Evolutionary conservation across 92 coral and sea anemone genomes (phyloP).

Genomic region (Chrysogorgia sp.): DNA sequence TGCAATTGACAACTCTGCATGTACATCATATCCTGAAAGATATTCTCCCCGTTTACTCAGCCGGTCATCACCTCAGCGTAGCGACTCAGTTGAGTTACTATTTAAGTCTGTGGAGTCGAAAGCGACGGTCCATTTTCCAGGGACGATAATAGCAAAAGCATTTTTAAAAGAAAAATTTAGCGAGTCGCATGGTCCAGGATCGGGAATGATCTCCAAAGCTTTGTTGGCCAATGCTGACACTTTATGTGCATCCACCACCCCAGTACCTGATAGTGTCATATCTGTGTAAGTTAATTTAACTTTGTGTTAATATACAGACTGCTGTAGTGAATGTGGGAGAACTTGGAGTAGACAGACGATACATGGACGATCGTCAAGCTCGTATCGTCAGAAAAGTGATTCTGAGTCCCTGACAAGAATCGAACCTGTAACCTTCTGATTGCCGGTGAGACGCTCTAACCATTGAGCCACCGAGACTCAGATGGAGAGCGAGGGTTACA

Average conservation of each 20-base stretch:
- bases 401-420: no score
- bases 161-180: constrained; percentile 87
- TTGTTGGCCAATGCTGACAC: constrained; percentile 90
- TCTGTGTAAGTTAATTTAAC: constrained; percentile 99
- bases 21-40: constrained; percentile 22
- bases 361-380: no score
- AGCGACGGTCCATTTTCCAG: constrained; percentile 87
- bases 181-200: constrained; percentile 72
- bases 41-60: constrained; percentile 37
- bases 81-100: constrained; percentile 16
- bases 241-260: constrained; percentile 93
- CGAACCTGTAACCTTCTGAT: no score
- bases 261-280: constrained; percentile 80
- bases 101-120: constrained; percentile 48
- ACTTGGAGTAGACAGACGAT: no score
- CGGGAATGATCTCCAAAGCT: constrained; percentile 85
- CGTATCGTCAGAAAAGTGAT: no score
- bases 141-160: constrained; percentile 87
- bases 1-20: not conserved
- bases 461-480: no score
- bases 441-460: no score
- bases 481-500: no score
- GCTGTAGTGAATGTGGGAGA: no score
- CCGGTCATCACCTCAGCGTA: constrained; percentile 38
- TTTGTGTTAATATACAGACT: no score